Evolutionary conservation across 1,140 invertebrate genomes (phyloP), one percentile per base, ranked within the genome.

Genomic region (Samia ricini): DNA sequence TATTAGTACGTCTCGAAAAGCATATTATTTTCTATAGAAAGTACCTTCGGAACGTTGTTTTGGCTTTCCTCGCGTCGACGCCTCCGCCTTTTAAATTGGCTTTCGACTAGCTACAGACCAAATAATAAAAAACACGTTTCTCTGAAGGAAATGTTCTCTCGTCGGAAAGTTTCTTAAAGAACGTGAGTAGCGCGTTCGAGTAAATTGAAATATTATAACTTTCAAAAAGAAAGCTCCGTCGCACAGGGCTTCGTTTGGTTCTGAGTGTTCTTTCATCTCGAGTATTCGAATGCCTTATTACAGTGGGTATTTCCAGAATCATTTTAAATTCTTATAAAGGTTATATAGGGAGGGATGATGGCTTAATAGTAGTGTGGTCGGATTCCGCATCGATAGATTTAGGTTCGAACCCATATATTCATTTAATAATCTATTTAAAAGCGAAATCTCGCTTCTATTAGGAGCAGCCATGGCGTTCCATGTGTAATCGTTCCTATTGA

Each of bases 21-120:
- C 57, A 67, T 65, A 68, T 67, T 71, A 15, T 23, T 50, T 65
- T 67, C 68, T 61, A 56, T 24, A 60, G 42, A 69, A 64, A 42
- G 56, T 42, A 42, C 51, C 59, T 42, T 66, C 63, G 65, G 51
- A 69, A 67, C 66, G 63, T 60, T 65, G 62, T 71, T 69, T 75
- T 70, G 60, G 57, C 59, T 70, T 65, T 64, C 60, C 20, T 56
- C 64, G 66, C 68, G 63, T 70, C 65, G 63, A 48, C 62, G 60
- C 51, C 61, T 63, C 49, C 56, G 24, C 58, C 29, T 58, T 63
- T 57, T 71, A 69, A 77, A 77, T 77, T 77, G 72, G 62, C 70
- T 71, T 73, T 71, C 48, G 59, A 72, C 63, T 60, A 64, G 67
- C 56, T 68, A 74, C 58, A 62, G 48, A 62, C 48, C 33, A 69